Percentiles rank a stretch among this genome's conserved stretches.
phyloP scores from a whole-genome alignment of 2,113 vertebrate genomes.

The Petaurus breviceps region DNA sequence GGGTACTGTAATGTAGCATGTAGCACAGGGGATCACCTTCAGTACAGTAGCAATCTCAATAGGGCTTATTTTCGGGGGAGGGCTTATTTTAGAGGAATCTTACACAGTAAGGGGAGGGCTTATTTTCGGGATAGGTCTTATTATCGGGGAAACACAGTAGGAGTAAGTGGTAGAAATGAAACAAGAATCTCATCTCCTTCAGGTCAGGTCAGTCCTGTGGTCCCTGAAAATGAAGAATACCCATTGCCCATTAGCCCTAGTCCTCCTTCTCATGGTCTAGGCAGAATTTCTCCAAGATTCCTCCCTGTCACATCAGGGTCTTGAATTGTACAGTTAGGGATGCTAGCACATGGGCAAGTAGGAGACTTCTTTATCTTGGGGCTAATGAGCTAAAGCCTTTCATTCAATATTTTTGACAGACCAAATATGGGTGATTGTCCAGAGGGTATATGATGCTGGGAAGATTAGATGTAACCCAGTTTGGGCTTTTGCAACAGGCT shows the following conservation, averaged over 20 bases:
- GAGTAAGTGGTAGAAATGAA: not conserved
- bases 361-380: not conserved
- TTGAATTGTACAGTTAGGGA: not conserved
- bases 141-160: no score
- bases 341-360: not conserved
- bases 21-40: no score
- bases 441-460: conserved; percentile 11
- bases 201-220: not conserved
- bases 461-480: conserved; percentile 18
- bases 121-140: no score
- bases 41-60: no score
- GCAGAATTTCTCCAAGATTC: not conserved
- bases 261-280: not conserved
- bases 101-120: no score
- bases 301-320: not conserved
- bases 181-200: not conserved
- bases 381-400: not conserved
- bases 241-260: not conserved
- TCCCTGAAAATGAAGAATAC: not conserved
- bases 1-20: no score
- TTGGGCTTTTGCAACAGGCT: not conserved
- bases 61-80: no score
- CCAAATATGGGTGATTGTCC: not conserved
- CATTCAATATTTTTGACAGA: not conserved
- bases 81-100: no score